Evolutionary conservation across 1,140 invertebrate species (phyloP).

Genomic region (Temnothorax nylanderi): DNA sequence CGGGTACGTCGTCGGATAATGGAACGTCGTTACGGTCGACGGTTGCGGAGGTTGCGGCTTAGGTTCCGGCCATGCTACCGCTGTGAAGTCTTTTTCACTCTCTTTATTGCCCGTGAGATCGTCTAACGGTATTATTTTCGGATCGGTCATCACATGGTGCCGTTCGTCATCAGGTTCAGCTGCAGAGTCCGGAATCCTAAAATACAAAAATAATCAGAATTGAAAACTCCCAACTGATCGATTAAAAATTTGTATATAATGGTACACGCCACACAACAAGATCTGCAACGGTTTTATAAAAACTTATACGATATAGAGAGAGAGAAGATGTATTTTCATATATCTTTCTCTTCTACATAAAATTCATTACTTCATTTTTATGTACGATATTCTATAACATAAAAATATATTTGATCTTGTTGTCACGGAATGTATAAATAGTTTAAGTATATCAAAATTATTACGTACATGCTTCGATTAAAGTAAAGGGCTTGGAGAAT

Average conservation of each 20-base stretch:
- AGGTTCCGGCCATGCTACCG: conserved; percentile 93
- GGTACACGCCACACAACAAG: neutral
- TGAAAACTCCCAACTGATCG: conserved; percentile 14
- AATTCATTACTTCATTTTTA: neutral
- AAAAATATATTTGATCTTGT: neutral
- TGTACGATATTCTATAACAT: neutral
- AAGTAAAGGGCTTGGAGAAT: conserved; percentile 95
- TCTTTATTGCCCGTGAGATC: conserved; percentile 93
- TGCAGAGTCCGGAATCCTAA: conserved; percentile 92
- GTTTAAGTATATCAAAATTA: neutral
- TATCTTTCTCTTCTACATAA: neutral
- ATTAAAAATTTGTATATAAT: neutral
- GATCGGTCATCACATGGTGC: conserved; percentile 90
- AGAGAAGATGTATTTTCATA: neutral
- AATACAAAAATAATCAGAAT: conserved; percentile 60
- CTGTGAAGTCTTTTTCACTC: conserved; percentile 91
- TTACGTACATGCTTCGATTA: conserved; percentile 90
- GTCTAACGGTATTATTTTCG: conserved; percentile 94
- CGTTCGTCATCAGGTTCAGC: conserved; percentile 94
- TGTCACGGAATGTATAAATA: neutral
- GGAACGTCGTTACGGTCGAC: conserved; percentile 73
- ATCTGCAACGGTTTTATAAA: neutral
- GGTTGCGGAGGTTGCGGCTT: conserved; percentile 85
- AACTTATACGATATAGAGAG: neutral
- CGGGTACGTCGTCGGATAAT: conserved; percentile 82